phyloP scores from a whole-genome alignment of 2,113 vertebrate species.

The Etheostoma cragini region DNA sequence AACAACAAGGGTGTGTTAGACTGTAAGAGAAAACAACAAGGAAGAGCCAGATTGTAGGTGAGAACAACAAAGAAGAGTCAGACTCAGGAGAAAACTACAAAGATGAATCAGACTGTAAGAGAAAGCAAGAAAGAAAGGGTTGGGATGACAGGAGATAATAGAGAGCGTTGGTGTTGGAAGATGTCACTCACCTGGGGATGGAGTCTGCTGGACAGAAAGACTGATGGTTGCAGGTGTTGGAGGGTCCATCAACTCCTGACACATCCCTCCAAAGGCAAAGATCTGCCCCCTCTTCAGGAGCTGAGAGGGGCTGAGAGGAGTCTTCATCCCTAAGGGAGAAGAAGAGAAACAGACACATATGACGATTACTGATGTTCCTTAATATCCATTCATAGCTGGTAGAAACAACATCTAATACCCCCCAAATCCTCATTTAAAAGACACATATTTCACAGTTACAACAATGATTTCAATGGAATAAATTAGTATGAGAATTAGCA shows the following conservation, averaged over 20 bases:
- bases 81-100: background rate
- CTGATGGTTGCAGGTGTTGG: slow-evolving; percentile 35
- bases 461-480: background rate
- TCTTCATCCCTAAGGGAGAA: slow-evolving; percentile 86
- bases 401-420: background rate
- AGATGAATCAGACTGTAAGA: background rate
- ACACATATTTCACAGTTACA: background rate
- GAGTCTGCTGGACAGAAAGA: slow-evolving; percentile 79
- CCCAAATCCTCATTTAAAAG: background rate
- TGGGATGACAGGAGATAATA: background rate
- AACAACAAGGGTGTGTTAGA: background rate
- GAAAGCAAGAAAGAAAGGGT: too few species aligned
- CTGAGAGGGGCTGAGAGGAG: slow-evolving; percentile 85
- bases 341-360: background rate
- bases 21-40: background rate
- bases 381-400: background rate
- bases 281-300: slow-evolving; percentile 88
- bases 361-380: background rate
- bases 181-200: slow-evolving; percentile 82
- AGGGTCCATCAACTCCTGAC: slow-evolving; percentile 86
- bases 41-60: background rate
- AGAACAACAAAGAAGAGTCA: background rate
- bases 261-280: slow-evolving; percentile 82
- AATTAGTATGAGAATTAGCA: background rate
- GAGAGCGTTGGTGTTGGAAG: background rate